Base-by-base conservation (phyloP, 2,888 invertebrate species). In the Noctua fimbriata region DNA sequence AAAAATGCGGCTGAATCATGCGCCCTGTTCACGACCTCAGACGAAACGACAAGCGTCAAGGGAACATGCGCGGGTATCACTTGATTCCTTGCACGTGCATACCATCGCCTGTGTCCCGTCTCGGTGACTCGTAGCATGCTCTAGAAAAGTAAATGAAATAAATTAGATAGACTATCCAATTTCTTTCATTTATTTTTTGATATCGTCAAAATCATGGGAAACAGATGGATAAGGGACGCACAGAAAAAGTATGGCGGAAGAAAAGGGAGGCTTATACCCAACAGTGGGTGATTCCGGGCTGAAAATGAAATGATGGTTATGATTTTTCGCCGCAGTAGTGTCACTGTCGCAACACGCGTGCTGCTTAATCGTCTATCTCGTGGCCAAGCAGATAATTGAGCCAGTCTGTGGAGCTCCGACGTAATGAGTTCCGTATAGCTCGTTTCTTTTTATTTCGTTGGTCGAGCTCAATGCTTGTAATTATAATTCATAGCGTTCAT, bases 341-440 rank as follows among this genome's bases (percentile, higher is more conserved):
- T 36, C 24, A 6, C 2, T 7, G 9, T 44, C n/a, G 9, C 9
- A 44, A 18, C 2, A 44, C 16, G 67, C 44, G 16, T 67, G n/a
- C n/a, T 24, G 16, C 16, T 24, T 41, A n/a, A 66, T 1, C 16
- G 16, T n/a, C 1, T 2, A 16, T 1, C 4, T 67, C 6, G 44
- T 67, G 67, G 67, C 16, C 44, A 67, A 1, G 67, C 67, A 67
- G 67, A n/a, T 18, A 67, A 63, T 18, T 83, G 65, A 28, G 66
- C 69, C 60, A 75, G 21, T 78, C 47, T 44, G 32, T 49, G n/a
- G 0, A 67, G 69, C 60, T 69, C n/a, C 41, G 12, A 24, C 18
- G 14, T 73, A 78, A 81, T 73, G 82, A 74, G 88, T 83, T 88
- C 88, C 87, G 89, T 89, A 81, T 69, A 85, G 47, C 47, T 44